Evolutionary conservation across 35 echinoderm and acorn worm genomes (phyloP), one percentile per base, ranked within the genome.

Genomic region (Holothuria glaberrima): DNA sequence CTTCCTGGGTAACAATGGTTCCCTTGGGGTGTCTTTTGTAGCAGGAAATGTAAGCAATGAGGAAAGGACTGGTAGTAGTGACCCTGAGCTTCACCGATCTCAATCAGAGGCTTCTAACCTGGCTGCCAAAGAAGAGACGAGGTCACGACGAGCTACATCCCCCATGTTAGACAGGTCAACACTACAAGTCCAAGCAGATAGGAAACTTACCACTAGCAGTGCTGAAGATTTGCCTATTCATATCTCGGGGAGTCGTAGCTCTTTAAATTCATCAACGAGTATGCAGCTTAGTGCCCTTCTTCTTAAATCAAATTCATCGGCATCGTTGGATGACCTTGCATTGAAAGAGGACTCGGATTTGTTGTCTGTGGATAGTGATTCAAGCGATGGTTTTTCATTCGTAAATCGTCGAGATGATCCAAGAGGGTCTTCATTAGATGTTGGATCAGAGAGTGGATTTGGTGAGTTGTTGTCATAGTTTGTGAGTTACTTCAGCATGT

Each of bases 311-410:
- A 57, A 58, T 10, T 88, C 85, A 30, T 91, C 92, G 6, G 32
- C 86, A 63, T 88, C 92, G 3, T 90, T 93, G 2, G 77, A 94
- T 59, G 95, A 97, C n/a, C 83, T 94, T 22, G 29, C 35, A 9
- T 84, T 59, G 30, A 87, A 71, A 19, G 78, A 59, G 1, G 94
- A 93, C 24, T 86, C 94, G n/a, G 95, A 97, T 80, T 90, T 89
- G 35, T 58, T 97, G 20, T 97, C 95, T 18, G 72, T 97, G 19
- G 86, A 91, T 58, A 97, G 95, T 70, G 95, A 97, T 65, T 97
- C 95, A 16, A 97, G 95, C 21, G 95, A 97, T 56, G 92, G 95
- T 10, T 97, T 94, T 30, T 88, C 86, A 12, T 83, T 94, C 29
- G 90, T 92, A 1, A 61, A 65, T 27, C 31, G 74, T 31, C 50